Evolutionary conservation across 2,113 vertebrate species (phyloP).

Genomic region (Nymphicus hollandicus): DNA sequence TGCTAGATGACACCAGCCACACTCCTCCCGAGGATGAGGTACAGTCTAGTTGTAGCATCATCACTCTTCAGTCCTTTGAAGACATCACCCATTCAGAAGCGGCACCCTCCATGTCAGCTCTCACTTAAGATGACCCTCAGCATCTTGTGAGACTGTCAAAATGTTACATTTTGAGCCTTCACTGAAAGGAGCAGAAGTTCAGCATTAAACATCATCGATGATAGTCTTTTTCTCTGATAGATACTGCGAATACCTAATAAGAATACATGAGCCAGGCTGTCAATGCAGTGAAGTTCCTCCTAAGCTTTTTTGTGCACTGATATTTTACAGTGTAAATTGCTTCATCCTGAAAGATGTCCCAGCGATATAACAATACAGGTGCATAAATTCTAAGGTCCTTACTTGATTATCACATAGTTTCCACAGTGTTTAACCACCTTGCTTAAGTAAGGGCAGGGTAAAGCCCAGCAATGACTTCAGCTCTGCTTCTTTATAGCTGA

Average conservation of each 20-base stretch:
- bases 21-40: fast-evolving
- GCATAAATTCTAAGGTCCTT: neutral
- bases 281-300: neutral
- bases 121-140: neutral
- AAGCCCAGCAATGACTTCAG: neutral
- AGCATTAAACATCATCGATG: neutral
- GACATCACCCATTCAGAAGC: neutral
- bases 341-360: neutral
- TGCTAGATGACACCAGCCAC: neutral
- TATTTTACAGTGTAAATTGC: neutral
- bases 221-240: neutral
- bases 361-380: neutral
- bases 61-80: neutral
- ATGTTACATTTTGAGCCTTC: neutral
- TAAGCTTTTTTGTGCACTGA: neutral
- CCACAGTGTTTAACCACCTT: neutral
- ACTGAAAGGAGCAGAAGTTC: neutral
- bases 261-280: neutral
- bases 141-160: neutral
- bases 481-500: neutral
- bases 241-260: neutral
- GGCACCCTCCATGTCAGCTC: fast-evolving
- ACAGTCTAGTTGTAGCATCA: neutral
- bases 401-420: neutral
- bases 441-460: neutral